These are phyloP conservation scores for Tyto alba DNA, from an alignment of 2,113 vertebrate species.

Conservation along the genomic window DNA sequence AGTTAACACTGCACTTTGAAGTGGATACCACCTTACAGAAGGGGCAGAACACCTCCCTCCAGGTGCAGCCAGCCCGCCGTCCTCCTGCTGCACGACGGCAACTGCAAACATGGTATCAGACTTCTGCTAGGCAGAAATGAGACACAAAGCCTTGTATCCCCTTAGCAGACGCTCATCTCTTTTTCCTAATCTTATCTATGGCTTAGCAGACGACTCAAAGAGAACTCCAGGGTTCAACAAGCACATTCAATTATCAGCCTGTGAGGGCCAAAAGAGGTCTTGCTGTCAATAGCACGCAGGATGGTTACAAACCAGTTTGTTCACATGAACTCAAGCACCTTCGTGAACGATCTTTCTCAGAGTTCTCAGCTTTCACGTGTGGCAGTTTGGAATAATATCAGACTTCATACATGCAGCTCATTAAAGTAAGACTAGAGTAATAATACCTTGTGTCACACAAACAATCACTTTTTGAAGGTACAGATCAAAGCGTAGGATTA, in stretches of 20 bases:
- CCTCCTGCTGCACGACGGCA: not conserved
- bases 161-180: not conserved
- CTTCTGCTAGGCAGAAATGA: not conserved
- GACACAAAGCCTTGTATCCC: not conserved
- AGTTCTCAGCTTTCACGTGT: slow-evolving; percentile 49
- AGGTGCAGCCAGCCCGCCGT: slow-evolving; percentile 11
- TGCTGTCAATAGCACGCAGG: not conserved
- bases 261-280: not conserved
- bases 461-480: not conserved
- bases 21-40: not conserved
- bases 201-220: slow-evolving; percentile 15
- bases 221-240: slow-evolving; percentile 38
- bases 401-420: not conserved
- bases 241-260: slow-evolving; percentile 22
- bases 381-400: not conserved
- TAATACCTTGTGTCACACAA: slow-evolving; percentile 6
- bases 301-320: not conserved
- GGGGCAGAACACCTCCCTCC: not conserved
- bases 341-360: not conserved
- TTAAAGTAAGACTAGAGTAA: not conserved
- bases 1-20: not conserved
- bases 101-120: not conserved
- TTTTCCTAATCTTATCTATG: slow-evolving; percentile 22
- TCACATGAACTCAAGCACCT: not conserved
- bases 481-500: slow-evolving; percentile 35